Evolutionary conservation across 2,888 invertebrate genomes (phyloP).

Genomic region (Nomada fabriciana): DNA sequence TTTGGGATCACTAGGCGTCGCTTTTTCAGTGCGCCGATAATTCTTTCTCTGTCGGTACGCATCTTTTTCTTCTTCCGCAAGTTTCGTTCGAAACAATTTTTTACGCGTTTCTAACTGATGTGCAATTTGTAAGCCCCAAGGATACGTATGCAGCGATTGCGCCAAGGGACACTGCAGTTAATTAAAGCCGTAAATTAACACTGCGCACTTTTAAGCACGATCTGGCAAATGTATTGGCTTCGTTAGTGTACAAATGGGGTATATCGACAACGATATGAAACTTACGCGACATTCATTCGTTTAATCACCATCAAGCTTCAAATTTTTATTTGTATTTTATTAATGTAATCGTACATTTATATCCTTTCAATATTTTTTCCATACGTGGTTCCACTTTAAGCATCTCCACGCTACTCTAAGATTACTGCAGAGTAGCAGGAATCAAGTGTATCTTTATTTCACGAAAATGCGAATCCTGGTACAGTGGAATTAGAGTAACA

Average conservation of each 20-base stretch:
- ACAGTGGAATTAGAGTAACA: too few species aligned
- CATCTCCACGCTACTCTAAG: too few species aligned
- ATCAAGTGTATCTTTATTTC: too few species aligned
- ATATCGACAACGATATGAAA: not conserved
- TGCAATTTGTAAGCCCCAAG: constrained; percentile 20
- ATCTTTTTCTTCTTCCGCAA: not conserved
- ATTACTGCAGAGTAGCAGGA: too few species aligned
- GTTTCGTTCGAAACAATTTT: constrained; percentile 23
- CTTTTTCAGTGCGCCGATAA: not conserved
- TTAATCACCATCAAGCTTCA: too few species aligned
- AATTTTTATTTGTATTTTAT: too few species aligned
- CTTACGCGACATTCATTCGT: not conserved
- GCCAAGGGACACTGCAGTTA: constrained; percentile 48
- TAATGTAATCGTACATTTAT: too few species aligned
- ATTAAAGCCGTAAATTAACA: constrained; percentile 62
- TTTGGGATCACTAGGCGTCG: not conserved
- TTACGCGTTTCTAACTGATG: constrained; percentile 14
- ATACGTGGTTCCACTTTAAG: too few species aligned
- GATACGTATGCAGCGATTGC: constrained; percentile 43
- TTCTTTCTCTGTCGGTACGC: not conserved
- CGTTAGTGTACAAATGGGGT: constrained; percentile 4
- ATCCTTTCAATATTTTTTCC: too few species aligned
- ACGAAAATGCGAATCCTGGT: too few species aligned
- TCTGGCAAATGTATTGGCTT: constrained; percentile 13
- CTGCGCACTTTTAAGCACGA: constrained; percentile 23